phyloP scores from a whole-genome alignment of 2,888 invertebrate species.

The Eurois occulta region DNA sequence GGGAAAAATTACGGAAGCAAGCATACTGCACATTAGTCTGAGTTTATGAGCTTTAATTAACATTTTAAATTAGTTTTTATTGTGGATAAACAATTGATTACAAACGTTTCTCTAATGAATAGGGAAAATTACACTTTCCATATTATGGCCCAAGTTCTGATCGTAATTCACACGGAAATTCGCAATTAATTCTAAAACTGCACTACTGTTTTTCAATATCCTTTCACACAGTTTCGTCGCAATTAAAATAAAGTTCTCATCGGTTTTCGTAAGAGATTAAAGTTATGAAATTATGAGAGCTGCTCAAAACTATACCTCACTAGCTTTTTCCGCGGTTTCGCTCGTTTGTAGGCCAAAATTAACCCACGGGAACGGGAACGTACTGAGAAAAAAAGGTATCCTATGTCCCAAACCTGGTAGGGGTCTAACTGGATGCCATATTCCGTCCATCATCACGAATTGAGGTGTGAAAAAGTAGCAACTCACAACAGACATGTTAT shows the following conservation, averaged over 20 bases:
- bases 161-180: background rate
- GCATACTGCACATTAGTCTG: slow-evolving; percentile 15
- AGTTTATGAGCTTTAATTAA: slow-evolving; percentile 6
- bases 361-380: background rate
- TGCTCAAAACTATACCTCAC: background rate
- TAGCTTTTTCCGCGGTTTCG: background rate
- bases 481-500: too few relatives aligned
- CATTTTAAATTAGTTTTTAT: slow-evolving; percentile 18
- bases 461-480: too few relatives aligned
- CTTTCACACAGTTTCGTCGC: background rate
- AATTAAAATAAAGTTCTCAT: background rate
- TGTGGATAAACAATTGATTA: slow-evolving; percentile 7
- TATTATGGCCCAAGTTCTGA: background rate
- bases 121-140: background rate
- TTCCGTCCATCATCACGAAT: too few relatives aligned
- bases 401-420: too few relatives aligned
- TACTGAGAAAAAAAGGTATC: too few relatives aligned
- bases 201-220: background rate
- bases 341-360: background rate
- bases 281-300: background rate
- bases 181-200: background rate
- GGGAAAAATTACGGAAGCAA: slow-evolving; percentile 10
- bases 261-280: background rate
- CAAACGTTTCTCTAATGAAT: background rate
- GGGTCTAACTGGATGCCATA: too few relatives aligned